Evolutionary conservation across 2,888 invertebrate species (phyloP).

Genomic region (Dichetophora obliterata): DNA sequence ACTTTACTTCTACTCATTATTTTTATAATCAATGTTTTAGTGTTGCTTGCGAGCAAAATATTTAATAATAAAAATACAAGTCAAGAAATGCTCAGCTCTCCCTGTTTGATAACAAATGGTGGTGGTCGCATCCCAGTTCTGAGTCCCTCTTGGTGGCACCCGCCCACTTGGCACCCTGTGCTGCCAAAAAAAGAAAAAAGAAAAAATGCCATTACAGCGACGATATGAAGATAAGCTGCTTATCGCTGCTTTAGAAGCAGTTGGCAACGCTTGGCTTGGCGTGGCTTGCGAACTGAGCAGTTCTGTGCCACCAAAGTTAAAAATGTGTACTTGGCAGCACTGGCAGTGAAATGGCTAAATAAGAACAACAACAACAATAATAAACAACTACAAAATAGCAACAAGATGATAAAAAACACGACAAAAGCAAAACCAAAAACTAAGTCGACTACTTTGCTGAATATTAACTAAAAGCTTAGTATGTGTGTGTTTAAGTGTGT

Average conservation of each 20-base stretch:
- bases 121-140: not conserved
- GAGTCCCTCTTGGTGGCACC: not conserved
- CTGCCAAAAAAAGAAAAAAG: not conserved
- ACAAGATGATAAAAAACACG: too few species aligned
- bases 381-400: too few species aligned
- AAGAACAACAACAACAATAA: not conserved
- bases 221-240: conserved; percentile 46
- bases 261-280: conserved; percentile 26
- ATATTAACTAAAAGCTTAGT: conserved; percentile 26
- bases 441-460: conserved; percentile 21
- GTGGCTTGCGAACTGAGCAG: not conserved
- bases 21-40: conserved; percentile 1
- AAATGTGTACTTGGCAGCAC: not conserved
- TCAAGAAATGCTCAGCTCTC: not conserved
- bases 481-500: not conserved
- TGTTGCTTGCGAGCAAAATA: not conserved
- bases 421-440: not conserved
- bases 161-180: not conserved
- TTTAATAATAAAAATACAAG: not conserved
- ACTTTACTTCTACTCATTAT: not conserved
- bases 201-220: not conserved
- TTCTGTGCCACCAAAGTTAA: not conserved
- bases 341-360: not conserved
- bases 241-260: conserved; percentile 41
- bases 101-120: not conserved